Base-by-base conservation (phyloP, 2,888 invertebrate genomes). In the Troides oblongomaculatus region DNA sequence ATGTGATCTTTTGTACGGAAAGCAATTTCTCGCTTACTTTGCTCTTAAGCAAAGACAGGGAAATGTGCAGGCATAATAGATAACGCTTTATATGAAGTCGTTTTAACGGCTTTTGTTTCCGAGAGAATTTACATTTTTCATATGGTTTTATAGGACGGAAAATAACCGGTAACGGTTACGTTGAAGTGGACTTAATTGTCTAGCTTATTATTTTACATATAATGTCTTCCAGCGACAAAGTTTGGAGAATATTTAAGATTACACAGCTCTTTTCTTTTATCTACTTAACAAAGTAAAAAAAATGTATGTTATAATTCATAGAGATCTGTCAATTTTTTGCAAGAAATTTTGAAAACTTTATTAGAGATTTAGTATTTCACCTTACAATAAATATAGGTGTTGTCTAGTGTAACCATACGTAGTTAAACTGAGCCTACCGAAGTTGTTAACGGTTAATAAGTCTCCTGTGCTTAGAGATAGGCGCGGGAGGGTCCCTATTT, bases 1-100 rank as follows among this genome's bases (percentile, higher is more conserved):
- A 72, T 78, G 76, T 69, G 76, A 82, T 79, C 77, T 81, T 86
- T 82, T 84, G 81, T 84, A 85, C 82, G 81, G 84, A 82, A 87
- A 85, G 84, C 88, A 86, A 88, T 89, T 89, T 90, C 86, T 84
- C 88, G 88, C 85, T 85, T 85, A 87, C 85, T 88, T 90, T 88
- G 88, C 86, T 77, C 82, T 87, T 79, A 86, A 85, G 83, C 80
- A 82, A 81, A 82, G 81, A 79, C 84, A 78, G 78, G 82, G 82
- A 84, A 86, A 86, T 86, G 86, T 84, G 83, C 82, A 80, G 75
- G 85, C 83, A 84, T 87, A 87, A 85, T 84, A 86, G 86, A 87
- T 86, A 87, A 87, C 84, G 82, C 77, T 83, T 82, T 81, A 82
- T 82, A 86, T 84, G 82, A 85, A 88, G 85, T 85, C 81, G 80